Conservation (phyloP, 2,888 invertebrate species). For the Halictus ligatus region DNA sequence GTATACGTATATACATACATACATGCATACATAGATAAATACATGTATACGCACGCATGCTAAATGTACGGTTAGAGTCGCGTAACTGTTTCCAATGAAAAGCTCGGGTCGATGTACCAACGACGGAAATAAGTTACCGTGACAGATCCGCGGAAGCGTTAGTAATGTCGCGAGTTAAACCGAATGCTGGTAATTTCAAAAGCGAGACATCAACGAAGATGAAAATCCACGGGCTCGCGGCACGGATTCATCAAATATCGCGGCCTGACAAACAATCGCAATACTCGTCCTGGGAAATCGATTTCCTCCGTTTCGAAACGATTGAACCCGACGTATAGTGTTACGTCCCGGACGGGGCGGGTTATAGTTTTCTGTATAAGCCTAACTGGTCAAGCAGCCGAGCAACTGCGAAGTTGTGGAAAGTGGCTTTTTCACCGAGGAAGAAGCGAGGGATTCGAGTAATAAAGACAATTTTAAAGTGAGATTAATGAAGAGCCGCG, state of each 20-base stretch:
- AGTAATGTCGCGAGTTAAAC: constrained; percentile 50
- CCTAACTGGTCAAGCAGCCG: background rate
- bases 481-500: constrained; percentile 3
- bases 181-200: constrained; percentile 47
- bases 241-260: constrained; percentile 33
- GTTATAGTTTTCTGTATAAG: no score
- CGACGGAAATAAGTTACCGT: constrained; percentile 55
- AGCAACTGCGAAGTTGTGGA: background rate
- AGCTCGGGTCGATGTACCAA: constrained; percentile 45
- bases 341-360: no score
- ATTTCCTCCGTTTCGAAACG: constrained; percentile 14
- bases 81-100: constrained; percentile 37
- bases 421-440: background rate
- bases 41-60: background rate
- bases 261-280: constrained; percentile 17
- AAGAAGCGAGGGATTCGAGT: background rate
- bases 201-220: constrained; percentile 23
- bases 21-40: background rate
- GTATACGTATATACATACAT: no score
- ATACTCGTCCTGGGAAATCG: constrained; percentile 19
- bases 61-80: constrained; percentile 32
- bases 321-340: background rate
- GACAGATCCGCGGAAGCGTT: constrained; percentile 37
- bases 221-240: constrained; percentile 28
- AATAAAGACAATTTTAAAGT: background rate